Evolutionary conservation across 1,140 invertebrate species (phyloP).

Genomic region (Oedothorax gibbosus): DNA sequence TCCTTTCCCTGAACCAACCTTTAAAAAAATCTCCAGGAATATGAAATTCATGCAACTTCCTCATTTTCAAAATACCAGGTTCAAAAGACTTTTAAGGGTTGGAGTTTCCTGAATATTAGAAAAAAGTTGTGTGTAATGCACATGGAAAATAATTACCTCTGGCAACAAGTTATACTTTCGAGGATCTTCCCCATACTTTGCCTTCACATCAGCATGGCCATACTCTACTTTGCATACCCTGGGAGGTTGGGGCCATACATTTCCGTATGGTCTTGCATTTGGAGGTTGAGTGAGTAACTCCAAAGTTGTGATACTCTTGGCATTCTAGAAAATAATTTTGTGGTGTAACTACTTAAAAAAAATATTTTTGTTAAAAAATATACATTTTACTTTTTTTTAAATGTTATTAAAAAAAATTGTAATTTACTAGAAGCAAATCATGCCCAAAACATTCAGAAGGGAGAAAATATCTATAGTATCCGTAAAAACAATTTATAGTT

Average conservation of each 20-base stretch:
- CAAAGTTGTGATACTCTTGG: conserved; percentile 95
- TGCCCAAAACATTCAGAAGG: too few species aligned
- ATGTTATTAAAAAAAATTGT: too few species aligned
- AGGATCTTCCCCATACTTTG: conserved; percentile 93
- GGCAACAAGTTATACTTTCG: conserved; percentile 93
- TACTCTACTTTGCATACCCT: conserved; percentile 97
- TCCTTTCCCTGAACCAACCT: too few species aligned
- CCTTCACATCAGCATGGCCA: conserved; percentile 95
- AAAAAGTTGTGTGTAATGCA: neutral
- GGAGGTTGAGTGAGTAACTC: conserved; percentile 97
- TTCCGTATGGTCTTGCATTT: conserved; percentile 79
- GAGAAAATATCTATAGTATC: too few species aligned
- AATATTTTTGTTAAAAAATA: too few species aligned
- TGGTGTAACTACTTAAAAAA: neutral
- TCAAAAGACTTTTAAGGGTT: neutral
- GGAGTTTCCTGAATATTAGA: too few species aligned
- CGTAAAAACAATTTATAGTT: too few species aligned
- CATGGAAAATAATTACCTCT: conserved; percentile 69
- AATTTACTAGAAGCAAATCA: too few species aligned
- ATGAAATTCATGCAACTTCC: too few species aligned
- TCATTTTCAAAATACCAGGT: too few species aligned
- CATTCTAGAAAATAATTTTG: conserved; percentile 74
- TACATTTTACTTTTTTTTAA: too few species aligned
- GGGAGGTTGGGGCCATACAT: conserved; percentile 99
- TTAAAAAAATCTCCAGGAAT: too few species aligned